phyloP scores from a whole-genome alignment of 2,113 vertebrate genomes.

The Phalacrocorax aristotelis region DNA sequence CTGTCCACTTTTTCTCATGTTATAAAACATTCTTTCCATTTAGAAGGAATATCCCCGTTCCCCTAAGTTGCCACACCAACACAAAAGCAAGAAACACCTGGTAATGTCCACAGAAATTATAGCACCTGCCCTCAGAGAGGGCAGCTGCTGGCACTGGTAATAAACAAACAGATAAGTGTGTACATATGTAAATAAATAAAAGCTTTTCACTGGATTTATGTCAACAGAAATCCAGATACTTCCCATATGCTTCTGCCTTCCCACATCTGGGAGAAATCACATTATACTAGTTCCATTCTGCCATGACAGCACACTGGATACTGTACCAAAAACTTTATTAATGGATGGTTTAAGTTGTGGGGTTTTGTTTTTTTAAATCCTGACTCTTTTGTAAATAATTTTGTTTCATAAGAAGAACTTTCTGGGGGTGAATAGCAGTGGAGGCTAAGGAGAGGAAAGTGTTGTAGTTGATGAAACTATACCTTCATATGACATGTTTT shows the following conservation, averaged over 20 bases:
- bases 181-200: background rate
- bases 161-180: background rate
- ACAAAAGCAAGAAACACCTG: constrained; percentile 10
- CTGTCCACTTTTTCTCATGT: background rate
- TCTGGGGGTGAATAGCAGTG: background rate
- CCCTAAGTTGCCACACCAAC: background rate
- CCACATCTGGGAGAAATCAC: constrained; percentile 44
- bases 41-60: background rate
- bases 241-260: constrained; percentile 32
- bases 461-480: background rate
- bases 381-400: background rate
- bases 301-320: background rate
- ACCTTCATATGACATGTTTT: background rate
- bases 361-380: background rate
- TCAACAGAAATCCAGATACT: constrained; percentile 10
- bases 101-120: background rate
- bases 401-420: background rate
- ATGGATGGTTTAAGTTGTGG: background rate
- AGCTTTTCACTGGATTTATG: constrained; percentile 5
- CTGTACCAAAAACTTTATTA: background rate
- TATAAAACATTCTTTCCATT: constrained; percentile 1
- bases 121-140: background rate
- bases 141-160: background rate
- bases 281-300: background rate
- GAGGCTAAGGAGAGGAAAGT: background rate